Conservation (phyloP, 2,888 invertebrate genomes). For the Sinopyrophorus schimmeli region DNA sequence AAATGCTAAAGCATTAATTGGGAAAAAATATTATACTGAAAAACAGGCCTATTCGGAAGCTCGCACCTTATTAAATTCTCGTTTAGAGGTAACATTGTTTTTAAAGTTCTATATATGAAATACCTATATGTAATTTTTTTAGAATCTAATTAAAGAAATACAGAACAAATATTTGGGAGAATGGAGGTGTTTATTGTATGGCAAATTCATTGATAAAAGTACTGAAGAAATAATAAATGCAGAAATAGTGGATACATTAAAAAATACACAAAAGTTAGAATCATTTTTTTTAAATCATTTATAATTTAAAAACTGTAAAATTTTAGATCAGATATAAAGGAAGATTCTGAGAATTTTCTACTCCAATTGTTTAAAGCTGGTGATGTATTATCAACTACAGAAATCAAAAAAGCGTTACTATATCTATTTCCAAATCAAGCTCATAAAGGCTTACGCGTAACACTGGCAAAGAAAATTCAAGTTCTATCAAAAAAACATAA, state of each 20-base stretch:
- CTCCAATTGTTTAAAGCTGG: conserved; percentile 54
- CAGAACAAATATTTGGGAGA: conserved; percentile 66
- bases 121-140: conserved; percentile 37
- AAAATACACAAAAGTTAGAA: conserved; percentile 17
- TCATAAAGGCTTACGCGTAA: conserved; percentile 55
- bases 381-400: conserved; percentile 48
- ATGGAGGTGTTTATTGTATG: conserved; percentile 66
- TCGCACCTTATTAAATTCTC: conserved; percentile 25
- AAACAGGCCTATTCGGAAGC: conserved; percentile 37
- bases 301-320: too few relatives aligned
- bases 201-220: conserved; percentile 58
- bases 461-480: conserved; percentile 53
- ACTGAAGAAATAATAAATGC: conserved; percentile 55
- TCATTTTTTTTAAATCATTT: conserved; percentile 16
- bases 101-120: not conserved
- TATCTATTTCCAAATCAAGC: conserved; percentile 49
- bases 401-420: conserved; percentile 53
- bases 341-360: conserved; percentile 50
- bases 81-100: conserved; percentile 28
- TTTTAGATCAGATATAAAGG: conserved; percentile 37
- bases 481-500: conserved; percentile 52
- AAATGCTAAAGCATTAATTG: conserved; percentile 24
- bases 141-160: conserved; percentile 64
- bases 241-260: conserved; percentile 55
- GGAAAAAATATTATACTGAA: conserved; percentile 34